phyloP scores from a whole-genome alignment of 2,797 vertebrate genomes.

The Carcharodon carcharias region DNA sequence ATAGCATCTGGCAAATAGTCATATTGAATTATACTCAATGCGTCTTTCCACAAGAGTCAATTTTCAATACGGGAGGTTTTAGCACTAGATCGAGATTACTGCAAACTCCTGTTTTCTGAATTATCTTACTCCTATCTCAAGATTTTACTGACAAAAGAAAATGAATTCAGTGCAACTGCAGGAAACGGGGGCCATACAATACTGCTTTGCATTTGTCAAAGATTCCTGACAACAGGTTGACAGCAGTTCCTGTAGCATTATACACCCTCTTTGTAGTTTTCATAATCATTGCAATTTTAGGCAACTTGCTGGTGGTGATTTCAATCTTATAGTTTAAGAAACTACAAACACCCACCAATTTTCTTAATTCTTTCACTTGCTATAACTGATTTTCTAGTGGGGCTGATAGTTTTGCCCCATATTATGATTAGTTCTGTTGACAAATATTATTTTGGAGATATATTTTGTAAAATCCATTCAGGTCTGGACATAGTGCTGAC shows the following conservation, averaged over 20 bases:
- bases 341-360: conserved; percentile 23
- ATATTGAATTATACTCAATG: neutral
- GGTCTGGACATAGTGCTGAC: neutral
- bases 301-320: conserved; percentile 5
- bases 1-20: neutral
- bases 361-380: conserved; percentile 32
- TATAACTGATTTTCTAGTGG: conserved; percentile 28
- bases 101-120: neutral
- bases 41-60: neutral
- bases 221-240: conserved; percentile 47
- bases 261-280: conserved; percentile 43
- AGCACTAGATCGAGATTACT: neutral
- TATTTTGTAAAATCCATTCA: conserved; percentile 25
- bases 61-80: neutral
- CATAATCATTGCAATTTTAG: conserved; percentile 14
- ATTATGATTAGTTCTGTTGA: conserved; percentile 20
- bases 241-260: conserved; percentile 43
- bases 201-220: conserved; percentile 47
- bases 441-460: conserved; percentile 5
- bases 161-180: neutral
- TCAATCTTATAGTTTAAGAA: conserved; percentile 28
- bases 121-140: neutral
- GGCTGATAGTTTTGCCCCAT: conserved; percentile 4
- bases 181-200: fast-evolving
- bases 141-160: neutral